These are phyloP conservation scores for Lanius ludovicianus DNA, from an alignment of 2,113 vertebrate species.

Conservation along the genomic window DNA sequence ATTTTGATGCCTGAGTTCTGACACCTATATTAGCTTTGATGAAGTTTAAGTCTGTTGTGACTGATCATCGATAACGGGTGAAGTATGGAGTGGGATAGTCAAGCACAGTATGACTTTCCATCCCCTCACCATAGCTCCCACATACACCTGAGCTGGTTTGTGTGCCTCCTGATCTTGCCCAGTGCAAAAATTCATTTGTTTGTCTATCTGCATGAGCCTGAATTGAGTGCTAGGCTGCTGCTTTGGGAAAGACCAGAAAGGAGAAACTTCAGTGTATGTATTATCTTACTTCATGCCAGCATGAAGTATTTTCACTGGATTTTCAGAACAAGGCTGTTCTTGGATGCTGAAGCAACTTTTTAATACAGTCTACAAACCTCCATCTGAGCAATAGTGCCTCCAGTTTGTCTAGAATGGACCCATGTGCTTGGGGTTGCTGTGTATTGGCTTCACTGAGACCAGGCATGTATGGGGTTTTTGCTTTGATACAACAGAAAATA, in stretches of 20 bases:
- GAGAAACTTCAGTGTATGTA: not conserved
- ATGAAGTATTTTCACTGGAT: not conserved
- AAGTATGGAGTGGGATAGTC: not conserved
- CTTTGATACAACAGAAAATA: not conserved
- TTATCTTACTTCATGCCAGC: not conserved
- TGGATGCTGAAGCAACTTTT: not conserved
- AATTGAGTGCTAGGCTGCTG: not conserved
- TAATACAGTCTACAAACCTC: not conserved
- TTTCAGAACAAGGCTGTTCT: not conserved
- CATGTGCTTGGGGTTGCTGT: not conserved
- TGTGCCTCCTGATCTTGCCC: not conserved
- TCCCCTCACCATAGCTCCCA: rapidly evolving
- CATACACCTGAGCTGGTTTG: not conserved
- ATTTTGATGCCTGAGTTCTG: not conserved
- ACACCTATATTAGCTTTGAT: not conserved
- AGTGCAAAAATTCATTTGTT: not conserved
- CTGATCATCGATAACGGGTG: not conserved
- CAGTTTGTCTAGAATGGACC: not conserved
- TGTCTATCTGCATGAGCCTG: rapidly evolving
- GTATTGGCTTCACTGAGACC: not conserved
- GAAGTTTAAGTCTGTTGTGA: not conserved
- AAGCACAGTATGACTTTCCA: not conserved
- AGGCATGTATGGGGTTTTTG: rapidly evolving
- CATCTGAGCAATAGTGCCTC: not conserved
- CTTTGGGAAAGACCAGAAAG: not conserved